phyloP scores from a whole-genome alignment of 2,797 vertebrate genomes.

The Sebastes steindachneri region DNA sequence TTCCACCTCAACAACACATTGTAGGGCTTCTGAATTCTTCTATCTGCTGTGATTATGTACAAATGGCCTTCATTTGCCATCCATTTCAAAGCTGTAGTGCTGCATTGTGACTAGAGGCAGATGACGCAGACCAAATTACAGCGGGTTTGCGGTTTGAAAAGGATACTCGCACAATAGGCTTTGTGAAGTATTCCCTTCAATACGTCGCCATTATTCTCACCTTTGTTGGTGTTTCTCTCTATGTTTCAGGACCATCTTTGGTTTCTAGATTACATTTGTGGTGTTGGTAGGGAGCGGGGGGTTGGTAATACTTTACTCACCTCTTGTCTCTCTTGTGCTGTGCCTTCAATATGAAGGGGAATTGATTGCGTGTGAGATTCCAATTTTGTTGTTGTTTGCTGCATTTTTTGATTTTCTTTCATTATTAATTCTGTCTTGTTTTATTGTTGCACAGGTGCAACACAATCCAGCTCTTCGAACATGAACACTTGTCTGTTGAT shows the following conservation, averaged over 20 bases:
- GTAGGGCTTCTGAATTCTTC: constrained; percentile 79
- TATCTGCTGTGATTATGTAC: constrained; percentile 83
- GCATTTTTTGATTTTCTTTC: constrained; percentile 28
- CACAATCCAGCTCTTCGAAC: neutral
- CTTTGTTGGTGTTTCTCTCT: constrained; percentile 79
- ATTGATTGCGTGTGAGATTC: constrained; percentile 37
- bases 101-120: constrained; percentile 83
- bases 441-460: constrained; percentile 20
- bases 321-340: constrained; percentile 46
- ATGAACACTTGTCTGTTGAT: neutral
- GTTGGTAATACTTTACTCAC: constrained; percentile 58
- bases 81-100: constrained; percentile 83
- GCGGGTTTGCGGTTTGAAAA: constrained; percentile 83
- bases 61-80: constrained; percentile 85
- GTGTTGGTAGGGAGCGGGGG: constrained; percentile 41
- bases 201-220: constrained; percentile 80
- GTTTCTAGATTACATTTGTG: constrained; percentile 78
- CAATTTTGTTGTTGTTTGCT: constrained; percentile 19
- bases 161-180: constrained; percentile 84
- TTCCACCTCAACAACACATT: constrained; percentile 81
- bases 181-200: constrained; percentile 82
- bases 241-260: constrained; percentile 80
- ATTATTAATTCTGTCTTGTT: constrained; percentile 40
- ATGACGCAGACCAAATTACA: constrained; percentile 83
- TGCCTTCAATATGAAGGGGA: constrained; percentile 43